Conservation (phyloP, 2,113 vertebrate genomes). For the Salminus brasiliensis region DNA sequence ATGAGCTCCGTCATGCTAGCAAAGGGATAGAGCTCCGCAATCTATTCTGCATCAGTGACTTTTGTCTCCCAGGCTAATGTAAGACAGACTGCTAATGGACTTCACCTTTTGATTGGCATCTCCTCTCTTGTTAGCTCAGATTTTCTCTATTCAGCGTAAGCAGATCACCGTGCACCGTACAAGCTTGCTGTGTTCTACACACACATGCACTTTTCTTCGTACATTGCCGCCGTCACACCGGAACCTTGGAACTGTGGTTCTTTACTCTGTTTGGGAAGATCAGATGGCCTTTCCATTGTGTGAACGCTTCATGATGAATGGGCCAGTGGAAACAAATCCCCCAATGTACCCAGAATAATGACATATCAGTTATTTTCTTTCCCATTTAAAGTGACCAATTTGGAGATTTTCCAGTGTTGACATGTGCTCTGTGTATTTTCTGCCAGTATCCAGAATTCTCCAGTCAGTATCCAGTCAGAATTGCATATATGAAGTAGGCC, state of each 20-base stretch:
- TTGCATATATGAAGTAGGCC: not conserved
- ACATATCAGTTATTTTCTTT: not conserved
- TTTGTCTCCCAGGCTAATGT: conserved; percentile 57
- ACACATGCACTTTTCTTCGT: not conserved
- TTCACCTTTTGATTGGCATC: conserved; percentile 36
- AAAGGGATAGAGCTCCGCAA: conserved; percentile 13
- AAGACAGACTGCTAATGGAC: conserved; percentile 65
- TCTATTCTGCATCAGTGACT: conserved; percentile 20
- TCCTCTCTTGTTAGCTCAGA: conserved; percentile 14
- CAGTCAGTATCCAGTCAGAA: not conserved
- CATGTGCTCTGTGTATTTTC: not conserved
- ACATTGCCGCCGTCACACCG: not conserved
- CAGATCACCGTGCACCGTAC: not conserved
- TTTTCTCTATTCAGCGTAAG: conserved; percentile 11
- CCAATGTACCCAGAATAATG: too few species aligned
- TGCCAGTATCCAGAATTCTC: not conserved
- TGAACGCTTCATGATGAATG: not conserved
- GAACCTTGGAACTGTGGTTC: not conserved
- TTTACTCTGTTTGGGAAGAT: not conserved
- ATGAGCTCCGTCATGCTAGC: conserved; percentile 51
- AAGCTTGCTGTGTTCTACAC: not conserved
- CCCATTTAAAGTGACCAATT: not conserved
- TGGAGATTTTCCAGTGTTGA: not conserved
- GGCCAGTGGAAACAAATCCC: not conserved
- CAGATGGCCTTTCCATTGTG: not conserved